A percentile compares a stretch with the other conserved stretches of the same genome.
Evolutionary conservation across 2,113 vertebrate species (phyloP).

Genomic region (Rhinichthys klamathensis): DNA sequence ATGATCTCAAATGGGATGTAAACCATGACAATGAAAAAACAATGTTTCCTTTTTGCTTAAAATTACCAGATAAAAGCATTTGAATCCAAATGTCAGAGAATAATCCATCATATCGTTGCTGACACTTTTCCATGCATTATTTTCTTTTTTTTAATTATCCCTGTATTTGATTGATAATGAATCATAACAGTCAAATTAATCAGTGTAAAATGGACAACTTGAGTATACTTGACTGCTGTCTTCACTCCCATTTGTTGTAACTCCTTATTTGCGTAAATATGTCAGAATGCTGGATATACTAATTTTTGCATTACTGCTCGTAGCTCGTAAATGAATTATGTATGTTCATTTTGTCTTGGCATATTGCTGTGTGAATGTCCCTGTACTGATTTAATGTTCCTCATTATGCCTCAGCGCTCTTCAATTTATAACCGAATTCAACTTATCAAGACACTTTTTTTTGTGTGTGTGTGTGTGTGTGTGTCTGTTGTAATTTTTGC

Average conservation of each 20-base stretch:
- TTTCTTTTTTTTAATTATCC: not conserved
- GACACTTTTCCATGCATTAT: not conserved
- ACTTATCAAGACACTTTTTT: not conserved
- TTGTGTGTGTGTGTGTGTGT: not conserved
- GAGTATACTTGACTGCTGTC: not conserved
- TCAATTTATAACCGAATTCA: not conserved
- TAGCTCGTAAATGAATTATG: slow-evolving; percentile 1
- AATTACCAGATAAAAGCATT: not conserved
- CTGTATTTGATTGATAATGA: not conserved
- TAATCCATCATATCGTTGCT: not conserved
- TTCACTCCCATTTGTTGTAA: not conserved
- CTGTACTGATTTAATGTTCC: not conserved
- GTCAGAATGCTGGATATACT: not conserved
- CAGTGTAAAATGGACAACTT: not conserved
- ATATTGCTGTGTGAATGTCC: not conserved
- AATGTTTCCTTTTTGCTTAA: not conserved
- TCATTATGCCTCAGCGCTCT: not conserved
- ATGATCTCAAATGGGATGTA: no score
- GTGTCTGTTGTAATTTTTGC: not conserved
- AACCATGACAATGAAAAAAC: no score
- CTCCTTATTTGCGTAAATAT: not conserved
- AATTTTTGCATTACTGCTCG: not conserved
- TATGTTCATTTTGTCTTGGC: not conserved
- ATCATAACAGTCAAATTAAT: not conserved
- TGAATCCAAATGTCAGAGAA: not conserved